Percentiles rank a stretch among this genome's conserved stretches.
Evolutionary conservation across 2,888 invertebrate genomes (phyloP).

Genomic region (Lasioglossum oenotherae): DNA sequence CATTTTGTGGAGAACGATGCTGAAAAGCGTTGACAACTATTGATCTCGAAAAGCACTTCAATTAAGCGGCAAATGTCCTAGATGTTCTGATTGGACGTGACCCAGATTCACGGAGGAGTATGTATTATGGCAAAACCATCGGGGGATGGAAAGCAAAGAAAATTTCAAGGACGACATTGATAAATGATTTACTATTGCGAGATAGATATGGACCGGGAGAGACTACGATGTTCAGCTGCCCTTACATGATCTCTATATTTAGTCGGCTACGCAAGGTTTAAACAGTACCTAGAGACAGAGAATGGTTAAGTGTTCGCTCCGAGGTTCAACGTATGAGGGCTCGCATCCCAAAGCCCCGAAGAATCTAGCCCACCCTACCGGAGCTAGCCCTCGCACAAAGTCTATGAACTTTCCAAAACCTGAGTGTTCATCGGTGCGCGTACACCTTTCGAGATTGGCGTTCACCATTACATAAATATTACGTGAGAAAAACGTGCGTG

Average conservation of each 20-base stretch:
- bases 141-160: background rate
- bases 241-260: background rate
- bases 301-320: background rate
- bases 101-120: background rate
- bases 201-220: background rate
- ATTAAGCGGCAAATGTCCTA: slow-evolving; percentile 1
- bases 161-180: background rate
- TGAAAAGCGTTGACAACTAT: background rate
- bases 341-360: background rate
- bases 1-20: background rate
- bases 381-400: too few species aligned
- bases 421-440: too few species aligned
- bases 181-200: too few species aligned
- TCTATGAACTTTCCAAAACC: background rate
- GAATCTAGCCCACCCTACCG: background rate
- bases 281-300: too few species aligned
- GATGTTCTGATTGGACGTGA: background rate
- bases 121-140: background rate
- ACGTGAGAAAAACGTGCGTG: background rate
- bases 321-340: background rate
- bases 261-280: background rate
- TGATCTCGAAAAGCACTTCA: background rate
- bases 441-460: background rate
- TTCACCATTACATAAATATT: background rate
- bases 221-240: background rate